A percentile compares a stretch with the other conserved stretches of the same genome.
Evolutionary conservation across 2,888 invertebrate species (phyloP).

Genomic region (Tetanocera ferruginea): DNA sequence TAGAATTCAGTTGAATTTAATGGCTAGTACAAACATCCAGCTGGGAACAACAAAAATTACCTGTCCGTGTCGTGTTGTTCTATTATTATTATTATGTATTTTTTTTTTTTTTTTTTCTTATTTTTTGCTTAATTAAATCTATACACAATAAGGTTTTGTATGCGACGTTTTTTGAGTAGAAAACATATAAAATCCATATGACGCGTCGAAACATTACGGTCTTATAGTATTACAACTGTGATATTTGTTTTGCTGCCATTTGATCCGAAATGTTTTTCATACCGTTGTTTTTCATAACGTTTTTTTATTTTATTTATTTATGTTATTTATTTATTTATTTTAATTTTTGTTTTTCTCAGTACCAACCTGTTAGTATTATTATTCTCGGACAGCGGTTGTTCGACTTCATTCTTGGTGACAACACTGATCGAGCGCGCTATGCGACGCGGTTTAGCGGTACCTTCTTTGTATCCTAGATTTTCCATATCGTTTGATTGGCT

Average conservation of each 20-base stretch:
- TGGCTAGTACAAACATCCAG: slow-evolving; percentile 16
- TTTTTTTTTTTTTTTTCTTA: neutral
- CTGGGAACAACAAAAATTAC: slow-evolving; percentile 37
- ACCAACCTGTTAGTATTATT: slow-evolving; percentile 66
- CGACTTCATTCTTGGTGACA: slow-evolving; percentile 68
- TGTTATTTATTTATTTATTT: neutral
- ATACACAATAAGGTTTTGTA: slow-evolving; percentile 1
- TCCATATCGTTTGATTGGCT: slow-evolving; percentile 69
- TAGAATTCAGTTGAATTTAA: slow-evolving; percentile 28
- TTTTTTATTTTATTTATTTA: neutral
- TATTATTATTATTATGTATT: too few species aligned
- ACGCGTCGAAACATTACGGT: too few species aligned
- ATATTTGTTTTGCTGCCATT: neutral
- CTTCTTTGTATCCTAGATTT: slow-evolving; percentile 77
- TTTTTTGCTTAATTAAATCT: slow-evolving; percentile 22
- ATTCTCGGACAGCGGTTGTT: slow-evolving; percentile 68
- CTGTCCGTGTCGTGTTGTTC: slow-evolving; percentile 43
- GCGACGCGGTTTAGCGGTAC: slow-evolving; percentile 68
- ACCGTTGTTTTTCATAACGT: neutral
- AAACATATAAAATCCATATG: neutral
- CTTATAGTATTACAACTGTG: too few species aligned
- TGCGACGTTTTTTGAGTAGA: neutral
- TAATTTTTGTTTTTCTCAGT: neutral
- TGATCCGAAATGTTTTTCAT: neutral
- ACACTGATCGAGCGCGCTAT: slow-evolving; percentile 68